Conservation (phyloP, 1,140 invertebrate species). For the Aporrectodea caliginosa region DNA sequence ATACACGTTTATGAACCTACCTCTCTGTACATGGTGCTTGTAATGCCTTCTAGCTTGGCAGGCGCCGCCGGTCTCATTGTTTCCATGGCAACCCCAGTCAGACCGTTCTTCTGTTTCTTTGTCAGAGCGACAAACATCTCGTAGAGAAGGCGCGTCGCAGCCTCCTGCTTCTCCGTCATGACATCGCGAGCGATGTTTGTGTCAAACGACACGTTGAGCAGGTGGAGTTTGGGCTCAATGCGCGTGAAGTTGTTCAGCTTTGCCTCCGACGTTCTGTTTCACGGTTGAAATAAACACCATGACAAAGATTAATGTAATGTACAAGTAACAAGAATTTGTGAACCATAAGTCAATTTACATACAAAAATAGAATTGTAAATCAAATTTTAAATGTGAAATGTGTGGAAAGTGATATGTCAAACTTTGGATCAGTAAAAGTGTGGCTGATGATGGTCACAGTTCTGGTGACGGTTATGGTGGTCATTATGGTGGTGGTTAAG, state of each 20-base stretch:
- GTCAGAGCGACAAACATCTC: constrained; percentile 56
- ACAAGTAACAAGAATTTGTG: no score
- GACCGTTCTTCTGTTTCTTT: constrained; percentile 53
- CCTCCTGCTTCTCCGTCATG: constrained; percentile 54
- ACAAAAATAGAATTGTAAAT: no score
- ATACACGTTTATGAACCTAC: constrained; percentile 34
- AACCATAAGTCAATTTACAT: no score
- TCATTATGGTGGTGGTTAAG: no score
- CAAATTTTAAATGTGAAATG: no score
- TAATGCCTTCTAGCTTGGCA: constrained; percentile 50
- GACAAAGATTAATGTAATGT: no score
- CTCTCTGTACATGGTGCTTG: constrained; percentile 53
- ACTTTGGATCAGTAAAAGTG: no score
- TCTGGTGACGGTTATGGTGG: no score
- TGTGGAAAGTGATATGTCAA: no score
- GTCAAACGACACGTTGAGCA: constrained; percentile 54
- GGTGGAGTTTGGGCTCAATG: constrained; percentile 50
- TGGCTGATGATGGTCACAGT: no score
- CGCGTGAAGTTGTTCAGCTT: constrained; percentile 57
- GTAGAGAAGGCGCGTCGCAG: constrained; percentile 52
- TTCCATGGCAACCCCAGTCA: constrained; percentile 56
- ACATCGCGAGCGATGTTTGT: constrained; percentile 53
- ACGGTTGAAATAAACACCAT: no score
- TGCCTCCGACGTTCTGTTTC: constrained; percentile 51
- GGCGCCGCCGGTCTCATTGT: constrained; percentile 53